Conservation (phyloP, 2,888 invertebrate species). For the Drosophila bunnanda region DNA sequence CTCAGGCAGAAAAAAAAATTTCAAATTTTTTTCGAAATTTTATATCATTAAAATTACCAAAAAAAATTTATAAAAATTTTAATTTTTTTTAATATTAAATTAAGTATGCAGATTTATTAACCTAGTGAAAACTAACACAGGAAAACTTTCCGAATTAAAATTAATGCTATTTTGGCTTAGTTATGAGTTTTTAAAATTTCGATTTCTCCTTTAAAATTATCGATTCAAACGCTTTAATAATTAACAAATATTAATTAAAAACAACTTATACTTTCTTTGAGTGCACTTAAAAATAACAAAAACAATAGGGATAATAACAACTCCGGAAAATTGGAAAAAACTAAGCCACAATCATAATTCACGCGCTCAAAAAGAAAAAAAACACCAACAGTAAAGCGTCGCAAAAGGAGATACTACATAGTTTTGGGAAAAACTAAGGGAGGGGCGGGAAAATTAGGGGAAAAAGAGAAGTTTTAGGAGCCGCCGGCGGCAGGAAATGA, state of each 20-base stretch:
- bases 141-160: too few relatives aligned
- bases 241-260: not conserved
- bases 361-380: constrained; percentile 52
- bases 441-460: not conserved
- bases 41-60: too few relatives aligned
- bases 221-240: too few relatives aligned
- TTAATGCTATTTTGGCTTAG: too few relatives aligned
- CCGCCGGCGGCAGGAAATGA: constrained; percentile 61
- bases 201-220: too few relatives aligned
- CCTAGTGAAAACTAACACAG: too few relatives aligned
- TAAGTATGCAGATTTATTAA: too few relatives aligned
- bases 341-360: constrained; percentile 77
- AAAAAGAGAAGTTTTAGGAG: constrained; percentile 33
- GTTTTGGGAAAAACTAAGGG: not conserved
- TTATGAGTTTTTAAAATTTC: too few relatives aligned
- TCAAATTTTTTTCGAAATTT: too few relatives aligned
- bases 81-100: too few relatives aligned
- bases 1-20: too few relatives aligned
- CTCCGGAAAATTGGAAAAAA: constrained; percentile 57
- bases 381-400: constrained; percentile 17
- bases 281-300: constrained; percentile 11
- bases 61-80: too few relatives aligned
- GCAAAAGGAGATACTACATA: not conserved
- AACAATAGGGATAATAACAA: constrained; percentile 33
- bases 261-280: not conserved